Evolutionary conservation across 2,797 vertebrate species (phyloP).

Genomic region (Botia kubotai): DNA sequence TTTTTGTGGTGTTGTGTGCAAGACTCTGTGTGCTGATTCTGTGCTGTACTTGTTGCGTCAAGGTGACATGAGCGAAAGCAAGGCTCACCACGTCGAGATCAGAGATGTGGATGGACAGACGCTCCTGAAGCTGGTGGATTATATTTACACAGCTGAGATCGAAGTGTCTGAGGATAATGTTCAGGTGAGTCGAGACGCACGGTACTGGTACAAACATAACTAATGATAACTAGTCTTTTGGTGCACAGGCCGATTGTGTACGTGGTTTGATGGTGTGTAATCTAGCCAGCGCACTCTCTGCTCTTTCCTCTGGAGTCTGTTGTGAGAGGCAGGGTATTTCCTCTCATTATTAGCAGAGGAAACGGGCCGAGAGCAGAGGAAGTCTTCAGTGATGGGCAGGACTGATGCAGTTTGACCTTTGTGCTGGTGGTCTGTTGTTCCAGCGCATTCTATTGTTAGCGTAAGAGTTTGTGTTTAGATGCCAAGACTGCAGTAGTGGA

Average conservation of each 20-base stretch:
- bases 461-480: conserved; percentile 15
- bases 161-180: conserved; percentile 96
- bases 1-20: not conserved
- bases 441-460: not conserved
- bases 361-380: conserved; percentile 80
- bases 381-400: conserved; percentile 82
- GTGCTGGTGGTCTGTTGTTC: conserved; percentile 45
- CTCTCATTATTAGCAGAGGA: conserved; percentile 89
- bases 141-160: conserved; percentile 95
- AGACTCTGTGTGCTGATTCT: not conserved
- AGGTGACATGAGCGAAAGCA: conserved; percentile 98
- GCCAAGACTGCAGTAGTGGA: conserved; percentile 2
- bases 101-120: conserved; percentile 93
- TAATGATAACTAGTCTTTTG: not conserved
- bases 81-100: conserved; percentile 93
- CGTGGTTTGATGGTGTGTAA: not conserved
- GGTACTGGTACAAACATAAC: not conserved
- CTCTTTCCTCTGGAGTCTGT: conserved; percentile 3
- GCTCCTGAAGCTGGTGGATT: conserved; percentile 90
- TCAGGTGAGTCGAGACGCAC: conserved; percentile 80
- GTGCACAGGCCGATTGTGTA: not conserved
- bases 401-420: conserved; percentile 9
- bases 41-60: conserved; percentile 28
- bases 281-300: conserved; percentile 7
- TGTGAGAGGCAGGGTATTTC: conserved; percentile 80